Conservation (phyloP, 1,140 invertebrate species). For the Meloidogyne hapla region DNA sequence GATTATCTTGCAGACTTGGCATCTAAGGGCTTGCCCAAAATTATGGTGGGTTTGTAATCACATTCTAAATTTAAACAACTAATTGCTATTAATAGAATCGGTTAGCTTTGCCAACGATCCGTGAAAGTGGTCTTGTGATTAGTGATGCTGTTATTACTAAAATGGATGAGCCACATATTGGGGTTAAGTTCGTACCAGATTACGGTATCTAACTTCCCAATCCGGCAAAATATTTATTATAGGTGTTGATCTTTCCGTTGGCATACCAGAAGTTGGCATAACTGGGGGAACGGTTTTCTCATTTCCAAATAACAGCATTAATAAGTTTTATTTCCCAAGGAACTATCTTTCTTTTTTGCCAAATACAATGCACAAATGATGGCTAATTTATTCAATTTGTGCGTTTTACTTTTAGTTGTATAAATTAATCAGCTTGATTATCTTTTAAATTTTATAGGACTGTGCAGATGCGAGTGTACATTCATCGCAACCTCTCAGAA, state of each 20-base stretch:
- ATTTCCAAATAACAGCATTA: background rate
- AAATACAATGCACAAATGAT: slow-evolving; percentile 44
- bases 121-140: slow-evolving; percentile 41
- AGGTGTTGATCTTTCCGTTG: slow-evolving; percentile 49
- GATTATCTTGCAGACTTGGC: slow-evolving; percentile 48
- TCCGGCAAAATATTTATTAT: background rate
- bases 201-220: slow-evolving; percentile 4
- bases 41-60: slow-evolving; percentile 22
- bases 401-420: background rate
- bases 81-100: slow-evolving; percentile 36
- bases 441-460: slow-evolving; percentile 1
- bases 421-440: background rate
- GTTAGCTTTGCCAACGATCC: slow-evolving; percentile 51
- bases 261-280: slow-evolving; percentile 38
- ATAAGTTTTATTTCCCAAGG: background rate
- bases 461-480: slow-evolving; percentile 43
- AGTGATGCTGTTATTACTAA: slow-evolving; percentile 47
- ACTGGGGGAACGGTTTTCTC: slow-evolving; percentile 21
- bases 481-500: slow-evolving; percentile 41
- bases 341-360: slow-evolving; percentile 46
- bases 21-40: slow-evolving; percentile 40
- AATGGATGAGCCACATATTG: slow-evolving; percentile 41
- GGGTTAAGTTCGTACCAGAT: slow-evolving; percentile 41
- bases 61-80: background rate
- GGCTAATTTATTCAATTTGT: slow-evolving; percentile 40